phyloP scores from a whole-genome alignment of 2,113 vertebrate genomes.

The Tachuris rubrigastra region DNA sequence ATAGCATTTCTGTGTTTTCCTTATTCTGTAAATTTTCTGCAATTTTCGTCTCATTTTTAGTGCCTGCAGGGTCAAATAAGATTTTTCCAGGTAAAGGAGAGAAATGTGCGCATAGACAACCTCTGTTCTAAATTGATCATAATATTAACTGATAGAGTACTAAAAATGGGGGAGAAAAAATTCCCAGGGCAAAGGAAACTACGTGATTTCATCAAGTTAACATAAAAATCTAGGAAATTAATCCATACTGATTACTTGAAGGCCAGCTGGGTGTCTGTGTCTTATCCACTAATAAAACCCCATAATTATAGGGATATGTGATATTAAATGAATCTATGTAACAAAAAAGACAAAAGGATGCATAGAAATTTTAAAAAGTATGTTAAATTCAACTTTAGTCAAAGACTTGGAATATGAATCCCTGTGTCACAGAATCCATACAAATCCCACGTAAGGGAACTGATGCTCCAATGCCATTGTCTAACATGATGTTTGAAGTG shows the following conservation, averaged over 20 bases:
- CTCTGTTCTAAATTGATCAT: not conserved
- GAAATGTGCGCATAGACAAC: not conserved
- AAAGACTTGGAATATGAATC: not conserved
- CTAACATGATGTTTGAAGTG: not conserved
- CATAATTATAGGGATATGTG: not conserved
- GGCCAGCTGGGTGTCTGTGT: not conserved
- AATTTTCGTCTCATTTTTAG: not conserved
- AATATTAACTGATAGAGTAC: not conserved
- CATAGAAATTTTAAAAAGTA: not conserved
- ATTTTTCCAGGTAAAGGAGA: not conserved
- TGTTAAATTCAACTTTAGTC: not conserved
- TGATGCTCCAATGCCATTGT: not conserved
- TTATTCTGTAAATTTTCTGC: not conserved
- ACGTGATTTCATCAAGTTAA: not conserved
- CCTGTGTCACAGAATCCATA: not conserved
- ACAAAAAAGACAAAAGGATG: not conserved
- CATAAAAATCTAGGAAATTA: not conserved
- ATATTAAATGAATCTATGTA: not conserved
- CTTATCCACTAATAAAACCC: not conserved
- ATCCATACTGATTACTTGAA: not conserved
- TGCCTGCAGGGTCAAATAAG: not conserved
- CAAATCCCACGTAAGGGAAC: not conserved
- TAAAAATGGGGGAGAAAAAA: fast-evolving
- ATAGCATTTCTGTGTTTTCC: not conserved
- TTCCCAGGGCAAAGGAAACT: not conserved